phyloP scores from a whole-genome alignment of 2,797 vertebrate species.

The Thamnophis elegans region DNA sequence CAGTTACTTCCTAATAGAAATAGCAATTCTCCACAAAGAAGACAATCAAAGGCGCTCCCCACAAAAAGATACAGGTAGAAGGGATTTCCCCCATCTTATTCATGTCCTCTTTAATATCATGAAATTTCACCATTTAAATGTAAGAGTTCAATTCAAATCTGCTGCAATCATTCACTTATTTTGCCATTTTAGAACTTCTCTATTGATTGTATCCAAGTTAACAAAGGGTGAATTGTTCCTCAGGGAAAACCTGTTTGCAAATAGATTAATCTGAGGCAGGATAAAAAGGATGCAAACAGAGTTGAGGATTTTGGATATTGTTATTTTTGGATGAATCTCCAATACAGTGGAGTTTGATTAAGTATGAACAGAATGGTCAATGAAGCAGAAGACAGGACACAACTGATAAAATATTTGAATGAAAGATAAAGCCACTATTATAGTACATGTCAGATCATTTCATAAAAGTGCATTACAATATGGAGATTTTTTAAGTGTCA shows the following conservation, averaged over 20 bases:
- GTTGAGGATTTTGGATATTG: slow-evolving; percentile 8
- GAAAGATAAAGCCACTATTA: slow-evolving; percentile 51
- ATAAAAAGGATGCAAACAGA: slow-evolving; percentile 29
- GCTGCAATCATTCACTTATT: not conserved
- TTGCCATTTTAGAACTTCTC: not conserved
- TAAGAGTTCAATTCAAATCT: not conserved
- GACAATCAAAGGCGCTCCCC: not conserved
- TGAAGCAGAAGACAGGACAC: slow-evolving; percentile 66
- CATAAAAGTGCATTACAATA: slow-evolving; percentile 41
- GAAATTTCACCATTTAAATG: not conserved
- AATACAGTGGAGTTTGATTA: slow-evolving; percentile 51
- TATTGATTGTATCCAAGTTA: not conserved
- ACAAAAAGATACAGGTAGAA: not conserved
- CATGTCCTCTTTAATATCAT: not conserved
- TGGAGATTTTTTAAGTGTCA: slow-evolving; percentile 25
- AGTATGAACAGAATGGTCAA: slow-evolving; percentile 63
- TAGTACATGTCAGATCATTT: slow-evolving; percentile 48
- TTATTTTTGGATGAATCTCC: slow-evolving; percentile 49
- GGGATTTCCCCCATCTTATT: not conserved
- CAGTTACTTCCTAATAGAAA: not conserved
- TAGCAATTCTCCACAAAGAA: not conserved
- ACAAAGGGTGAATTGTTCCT: not conserved
- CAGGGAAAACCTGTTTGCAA: not conserved
- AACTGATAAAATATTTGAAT: slow-evolving; percentile 62
- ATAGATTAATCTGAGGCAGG: not conserved